Evolutionary conservation across 1,140 invertebrate species (phyloP).

Genomic region (Drosophila willistoni): DNA sequence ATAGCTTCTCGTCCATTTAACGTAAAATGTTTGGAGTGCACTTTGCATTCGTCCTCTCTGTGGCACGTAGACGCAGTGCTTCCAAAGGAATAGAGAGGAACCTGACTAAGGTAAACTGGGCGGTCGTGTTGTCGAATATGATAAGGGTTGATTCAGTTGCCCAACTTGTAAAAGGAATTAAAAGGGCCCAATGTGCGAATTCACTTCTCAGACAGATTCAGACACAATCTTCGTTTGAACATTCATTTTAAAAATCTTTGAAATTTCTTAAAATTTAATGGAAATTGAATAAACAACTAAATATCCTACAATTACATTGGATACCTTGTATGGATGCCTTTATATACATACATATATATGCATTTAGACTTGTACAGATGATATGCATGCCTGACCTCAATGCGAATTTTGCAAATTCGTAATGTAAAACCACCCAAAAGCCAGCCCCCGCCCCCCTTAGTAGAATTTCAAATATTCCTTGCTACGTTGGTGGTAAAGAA

Average conservation of each 20-base stretch:
- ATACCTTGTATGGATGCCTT: background rate
- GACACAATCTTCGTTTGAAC: too few relatives aligned
- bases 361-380: background rate
- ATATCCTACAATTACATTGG: background rate
- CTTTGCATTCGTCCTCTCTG: slow-evolving; percentile 45
- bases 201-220: too few relatives aligned
- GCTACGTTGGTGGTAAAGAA: slow-evolving; percentile 68
- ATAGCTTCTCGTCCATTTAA: slow-evolving; percentile 69
- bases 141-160: slow-evolving; percentile 40
- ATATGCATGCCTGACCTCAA: slow-evolving; percentile 1
- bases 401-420: slow-evolving; percentile 14
- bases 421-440: background rate
- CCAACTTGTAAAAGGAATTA: too few relatives aligned
- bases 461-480: slow-evolving; percentile 73
- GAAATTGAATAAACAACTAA: slow-evolving; percentile 1
- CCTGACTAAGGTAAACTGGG: background rate
- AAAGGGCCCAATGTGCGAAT: too few relatives aligned
- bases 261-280: background rate
- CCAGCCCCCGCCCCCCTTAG: background rate
- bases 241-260: too few relatives aligned
- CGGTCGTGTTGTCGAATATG: slow-evolving; percentile 2
- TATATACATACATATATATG: too few relatives aligned
- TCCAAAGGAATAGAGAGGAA: slow-evolving; percentile 2
- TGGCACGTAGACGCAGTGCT: slow-evolving; percentile 43
- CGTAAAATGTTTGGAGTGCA: slow-evolving; percentile 69